A percentile compares a stretch with the other conserved stretches of the same genome.
These are phyloP conservation scores for Marasmarcha lunaedactyla DNA, from an alignment of 2,888 invertebrate species.

Conservation along the genomic window DNA sequence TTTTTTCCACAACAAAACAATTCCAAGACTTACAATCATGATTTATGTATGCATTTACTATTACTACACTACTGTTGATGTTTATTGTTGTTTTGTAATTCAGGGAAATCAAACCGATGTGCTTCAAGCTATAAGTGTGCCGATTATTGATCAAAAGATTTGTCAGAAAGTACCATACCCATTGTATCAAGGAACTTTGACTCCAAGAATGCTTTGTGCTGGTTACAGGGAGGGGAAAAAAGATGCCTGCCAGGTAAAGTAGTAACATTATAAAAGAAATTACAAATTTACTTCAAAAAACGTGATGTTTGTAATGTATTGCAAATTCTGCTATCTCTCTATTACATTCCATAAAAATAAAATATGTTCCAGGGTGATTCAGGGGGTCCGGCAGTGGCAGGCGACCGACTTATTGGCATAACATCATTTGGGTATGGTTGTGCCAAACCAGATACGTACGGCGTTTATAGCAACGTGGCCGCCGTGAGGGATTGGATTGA, in stretches of 20 bases:
- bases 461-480: no score
- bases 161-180: background rate
- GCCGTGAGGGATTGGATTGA: no score
- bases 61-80: no score
- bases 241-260: background rate
- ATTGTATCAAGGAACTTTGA: background rate
- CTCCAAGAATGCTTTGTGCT: background rate
- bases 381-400: background rate
- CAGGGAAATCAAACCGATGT: background rate
- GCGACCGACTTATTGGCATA: background rate
- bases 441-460: background rate
- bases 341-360: no score
- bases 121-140: background rate
- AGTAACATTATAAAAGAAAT: background rate
- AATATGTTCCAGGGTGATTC: background rate
- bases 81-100: background rate
- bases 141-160: background rate
- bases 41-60: no score
- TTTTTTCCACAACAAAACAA: no score
- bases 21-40: no score
- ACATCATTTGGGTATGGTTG: background rate
- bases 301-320: no score
- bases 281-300: no score
- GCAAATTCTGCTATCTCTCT: no score
- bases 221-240: background rate